phyloP scores from a whole-genome alignment of 2,797 vertebrate species.

The Apogon hyalosoma region DNA sequence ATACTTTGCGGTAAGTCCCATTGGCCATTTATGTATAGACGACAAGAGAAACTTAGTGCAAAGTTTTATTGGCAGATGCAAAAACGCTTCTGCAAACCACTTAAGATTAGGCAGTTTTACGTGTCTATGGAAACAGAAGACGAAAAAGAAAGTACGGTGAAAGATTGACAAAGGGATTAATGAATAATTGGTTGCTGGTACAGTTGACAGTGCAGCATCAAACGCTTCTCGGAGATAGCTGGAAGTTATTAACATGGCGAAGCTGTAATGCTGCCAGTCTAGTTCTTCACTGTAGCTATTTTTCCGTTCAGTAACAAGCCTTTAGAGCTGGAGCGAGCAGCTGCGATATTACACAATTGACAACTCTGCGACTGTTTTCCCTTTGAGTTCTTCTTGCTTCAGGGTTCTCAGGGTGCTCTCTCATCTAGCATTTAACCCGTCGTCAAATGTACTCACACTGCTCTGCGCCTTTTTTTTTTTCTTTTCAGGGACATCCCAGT shows the following conservation, averaged over 20 bases:
- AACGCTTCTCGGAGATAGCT: slow-evolving; percentile 29
- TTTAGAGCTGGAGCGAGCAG: slow-evolving; percentile 13
- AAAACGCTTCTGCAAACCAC: slow-evolving; percentile 20
- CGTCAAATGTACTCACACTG: slow-evolving; percentile 41
- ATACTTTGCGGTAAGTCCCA: slow-evolving; percentile 17
- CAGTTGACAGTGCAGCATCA: slow-evolving; percentile 28
- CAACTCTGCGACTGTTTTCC: slow-evolving; percentile 18
- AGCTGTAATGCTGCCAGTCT: slow-evolving; percentile 7
- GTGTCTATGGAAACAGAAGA: slow-evolving; percentile 13
- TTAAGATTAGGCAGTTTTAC: slow-evolving; percentile 28
- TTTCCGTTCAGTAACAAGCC: slow-evolving; percentile 16
- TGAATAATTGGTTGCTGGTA: slow-evolving; percentile 48
- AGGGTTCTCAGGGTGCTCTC: slow-evolving; percentile 14
- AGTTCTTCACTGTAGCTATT: not conserved
- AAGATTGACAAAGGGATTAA: slow-evolving; percentile 33
- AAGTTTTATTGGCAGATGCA: slow-evolving; percentile 3
- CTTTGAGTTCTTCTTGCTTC: not conserved
- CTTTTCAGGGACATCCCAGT: slow-evolving; percentile 96
- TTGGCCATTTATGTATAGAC: not conserved
- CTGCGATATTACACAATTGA: slow-evolving; percentile 21
- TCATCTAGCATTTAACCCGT: slow-evolving; percentile 25
- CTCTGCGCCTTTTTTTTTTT: slow-evolving; percentile 44
- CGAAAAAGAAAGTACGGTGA: not conserved
- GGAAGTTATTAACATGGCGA: slow-evolving; percentile 24
- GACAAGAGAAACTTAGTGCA: not conserved